Conservation (phyloP, 2,797 vertebrate genomes). For the Rousettus madagascariensis region DNA sequence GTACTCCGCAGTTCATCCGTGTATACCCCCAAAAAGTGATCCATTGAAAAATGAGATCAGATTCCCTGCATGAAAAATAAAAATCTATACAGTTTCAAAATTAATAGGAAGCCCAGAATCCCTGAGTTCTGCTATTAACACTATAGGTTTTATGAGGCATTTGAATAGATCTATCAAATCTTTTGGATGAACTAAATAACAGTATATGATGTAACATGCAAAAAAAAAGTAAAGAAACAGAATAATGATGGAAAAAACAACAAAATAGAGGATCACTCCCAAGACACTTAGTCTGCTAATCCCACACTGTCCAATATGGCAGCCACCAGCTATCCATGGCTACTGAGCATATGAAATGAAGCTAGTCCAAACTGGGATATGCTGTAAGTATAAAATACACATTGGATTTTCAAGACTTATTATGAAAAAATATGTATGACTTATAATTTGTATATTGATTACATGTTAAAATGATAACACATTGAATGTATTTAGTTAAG, state of each 20-base stretch:
- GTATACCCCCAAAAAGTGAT: neutral
- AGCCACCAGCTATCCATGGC: neutral
- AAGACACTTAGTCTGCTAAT: slow-evolving; percentile 28
- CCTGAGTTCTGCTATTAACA: slow-evolving; percentile 45
- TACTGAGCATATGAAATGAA: neutral
- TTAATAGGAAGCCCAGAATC: slow-evolving; percentile 47
- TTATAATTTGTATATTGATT: neutral
- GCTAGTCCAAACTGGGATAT: neutral
- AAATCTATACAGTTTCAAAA: slow-evolving; percentile 61
- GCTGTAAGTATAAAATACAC: neutral
- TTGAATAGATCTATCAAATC: slow-evolving; percentile 26
- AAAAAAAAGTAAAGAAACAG: slow-evolving; percentile 23
- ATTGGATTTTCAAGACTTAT: slow-evolving; percentile 7
- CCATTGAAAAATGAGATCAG: neutral
- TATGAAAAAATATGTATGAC: slow-evolving; percentile 33
- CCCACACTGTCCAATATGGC: neutral
- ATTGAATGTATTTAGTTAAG: slow-evolving; percentile 14
- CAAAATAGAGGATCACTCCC: neutral
- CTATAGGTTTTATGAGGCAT: slow-evolving; percentile 8
- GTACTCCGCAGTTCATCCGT: neutral
- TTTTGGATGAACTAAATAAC: slow-evolving; percentile 50
- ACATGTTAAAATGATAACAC: neutral
- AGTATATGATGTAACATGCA: neutral
- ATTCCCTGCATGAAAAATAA: slow-evolving; percentile 39
- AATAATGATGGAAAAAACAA: slow-evolving; percentile 37